Evolutionary conservation across 1,140 invertebrate species (phyloP).

Genomic region (Halesus radiatus): DNA sequence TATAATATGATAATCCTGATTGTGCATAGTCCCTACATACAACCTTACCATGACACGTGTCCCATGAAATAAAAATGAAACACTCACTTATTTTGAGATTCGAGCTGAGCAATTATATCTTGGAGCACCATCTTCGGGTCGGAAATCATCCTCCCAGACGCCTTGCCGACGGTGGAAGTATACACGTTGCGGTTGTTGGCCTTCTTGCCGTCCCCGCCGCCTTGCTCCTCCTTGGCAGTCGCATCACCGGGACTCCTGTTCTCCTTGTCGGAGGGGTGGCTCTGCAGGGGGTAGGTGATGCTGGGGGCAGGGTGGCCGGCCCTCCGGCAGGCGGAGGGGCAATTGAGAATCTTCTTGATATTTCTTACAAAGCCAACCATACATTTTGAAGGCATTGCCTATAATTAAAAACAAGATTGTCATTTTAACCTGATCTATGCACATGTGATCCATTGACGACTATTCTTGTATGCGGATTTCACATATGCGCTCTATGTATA

Average conservation of each 20-base stretch:
- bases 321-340: constrained; percentile 40
- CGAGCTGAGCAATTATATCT: constrained; percentile 74
- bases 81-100: constrained; percentile 69
- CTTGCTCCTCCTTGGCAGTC: neutral
- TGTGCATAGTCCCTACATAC: too few relatives aligned
- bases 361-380: constrained; percentile 48
- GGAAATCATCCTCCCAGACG: constrained; percentile 62
- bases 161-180: constrained; percentile 68
- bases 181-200: constrained; percentile 62
- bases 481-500: too few relatives aligned
- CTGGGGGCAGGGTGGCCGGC: neutral
- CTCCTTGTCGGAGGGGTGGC: constrained; percentile 49
- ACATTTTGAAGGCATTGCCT: constrained; percentile 51
- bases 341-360: constrained; percentile 49
- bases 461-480: too few relatives aligned
- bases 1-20: too few relatives aligned
- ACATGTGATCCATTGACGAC: too few relatives aligned
- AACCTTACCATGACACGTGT: too few relatives aligned
- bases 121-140: constrained; percentile 70
- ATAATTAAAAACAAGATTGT: constrained; percentile 37
- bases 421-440: neutral
- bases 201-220: constrained; percentile 29
- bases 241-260: constrained; percentile 38
- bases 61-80: too few relatives aligned
- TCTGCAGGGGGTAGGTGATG: constrained; percentile 43